A percentile compares a stretch with the other conserved stretches of the same genome.
Conservation (phyloP, 2,113 vertebrate genomes). For the Melanotaenia duboulayi region DNA sequence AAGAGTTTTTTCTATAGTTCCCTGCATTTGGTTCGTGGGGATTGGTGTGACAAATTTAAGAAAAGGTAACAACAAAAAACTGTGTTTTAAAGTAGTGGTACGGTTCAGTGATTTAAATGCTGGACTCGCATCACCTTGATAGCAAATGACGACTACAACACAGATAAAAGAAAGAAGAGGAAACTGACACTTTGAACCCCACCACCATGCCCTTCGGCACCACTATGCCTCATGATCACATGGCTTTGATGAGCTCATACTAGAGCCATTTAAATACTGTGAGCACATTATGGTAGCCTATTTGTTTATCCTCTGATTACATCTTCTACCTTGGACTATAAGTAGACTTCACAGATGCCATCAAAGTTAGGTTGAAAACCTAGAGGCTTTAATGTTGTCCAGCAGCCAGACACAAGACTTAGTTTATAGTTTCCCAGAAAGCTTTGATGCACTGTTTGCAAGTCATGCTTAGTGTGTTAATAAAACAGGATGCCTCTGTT, state of each 20-base stretch:
- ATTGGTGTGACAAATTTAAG: not conserved
- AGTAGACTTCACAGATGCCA: not conserved
- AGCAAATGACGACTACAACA: not conserved
- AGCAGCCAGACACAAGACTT: not conserved
- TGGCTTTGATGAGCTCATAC: slow-evolving; percentile 18
- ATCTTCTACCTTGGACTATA: not conserved
- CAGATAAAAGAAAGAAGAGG: slow-evolving; percentile 13
- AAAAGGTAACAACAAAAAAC: too few relatives aligned
- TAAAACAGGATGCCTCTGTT: slow-evolving; percentile 53
- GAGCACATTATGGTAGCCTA: not conserved
- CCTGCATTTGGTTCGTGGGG: not conserved
- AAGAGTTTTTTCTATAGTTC: not conserved
- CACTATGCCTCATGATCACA: slow-evolving; percentile 23
- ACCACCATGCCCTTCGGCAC: not conserved
- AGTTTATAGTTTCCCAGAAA: slow-evolving; percentile 33
- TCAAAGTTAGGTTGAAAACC: not conserved
- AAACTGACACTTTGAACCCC: slow-evolving; percentile 15
- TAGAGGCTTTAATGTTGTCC: not conserved
- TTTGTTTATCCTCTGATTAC: slow-evolving; percentile 32
- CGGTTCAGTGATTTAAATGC: not conserved
- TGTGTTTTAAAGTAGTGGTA: too few relatives aligned
- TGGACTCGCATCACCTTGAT: not conserved
- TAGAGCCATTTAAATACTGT: not conserved
- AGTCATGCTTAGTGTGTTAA: slow-evolving; percentile 52
- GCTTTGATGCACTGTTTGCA: slow-evolving; percentile 34